Percentiles rank a stretch among this genome's conserved stretches.
Evolutionary conservation across 2,797 vertebrate genomes (phyloP).

Genomic region (Aphelocoma californica): DNA sequence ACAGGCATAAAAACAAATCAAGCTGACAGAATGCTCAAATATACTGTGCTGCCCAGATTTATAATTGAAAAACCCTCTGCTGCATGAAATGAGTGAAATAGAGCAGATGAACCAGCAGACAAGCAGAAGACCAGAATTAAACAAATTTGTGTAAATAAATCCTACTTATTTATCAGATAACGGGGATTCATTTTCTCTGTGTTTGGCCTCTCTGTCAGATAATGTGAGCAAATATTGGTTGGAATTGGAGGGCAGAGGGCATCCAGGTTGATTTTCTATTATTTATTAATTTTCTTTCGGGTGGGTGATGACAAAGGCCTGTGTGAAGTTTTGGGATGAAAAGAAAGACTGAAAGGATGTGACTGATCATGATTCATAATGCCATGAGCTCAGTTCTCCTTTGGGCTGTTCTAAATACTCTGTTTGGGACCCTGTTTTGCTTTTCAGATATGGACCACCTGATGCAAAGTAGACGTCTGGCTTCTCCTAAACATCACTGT

Average conservation of each 20-base stretch:
- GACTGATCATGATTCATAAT: neutral
- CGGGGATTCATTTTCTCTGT: conserved; percentile 4
- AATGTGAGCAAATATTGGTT: conserved; percentile 28
- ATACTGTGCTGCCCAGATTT: conserved; percentile 28
- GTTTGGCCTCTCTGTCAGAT: conserved; percentile 28
- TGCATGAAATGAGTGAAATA: conserved; percentile 65
- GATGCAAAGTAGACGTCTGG: neutral
- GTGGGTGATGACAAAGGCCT: neutral
- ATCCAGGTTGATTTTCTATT: neutral
- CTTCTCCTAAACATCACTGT: neutral
- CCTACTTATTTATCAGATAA: conserved; percentile 28
- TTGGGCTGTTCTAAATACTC: neutral
- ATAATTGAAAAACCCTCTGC: conserved; percentile 65
- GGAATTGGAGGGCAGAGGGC: neutral
- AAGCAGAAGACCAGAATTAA: conserved; percentile 49
- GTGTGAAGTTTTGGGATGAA: neutral
- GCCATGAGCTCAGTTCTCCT: neutral
- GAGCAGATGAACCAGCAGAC: conserved; percentile 51
- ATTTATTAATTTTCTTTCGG: neutral
- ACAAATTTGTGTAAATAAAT: conserved; percentile 61
- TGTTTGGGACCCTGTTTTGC: neutral
- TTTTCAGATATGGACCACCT: neutral
- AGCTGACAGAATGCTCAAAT: conserved; percentile 54
- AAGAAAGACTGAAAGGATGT: neutral
- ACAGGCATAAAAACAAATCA: conserved; percentile 52